Percentiles rank a stretch among this genome's conserved stretches.
Conservation (phyloP, 2,113 vertebrate genomes). For the Pangasianodon hypophthalmus region DNA sequence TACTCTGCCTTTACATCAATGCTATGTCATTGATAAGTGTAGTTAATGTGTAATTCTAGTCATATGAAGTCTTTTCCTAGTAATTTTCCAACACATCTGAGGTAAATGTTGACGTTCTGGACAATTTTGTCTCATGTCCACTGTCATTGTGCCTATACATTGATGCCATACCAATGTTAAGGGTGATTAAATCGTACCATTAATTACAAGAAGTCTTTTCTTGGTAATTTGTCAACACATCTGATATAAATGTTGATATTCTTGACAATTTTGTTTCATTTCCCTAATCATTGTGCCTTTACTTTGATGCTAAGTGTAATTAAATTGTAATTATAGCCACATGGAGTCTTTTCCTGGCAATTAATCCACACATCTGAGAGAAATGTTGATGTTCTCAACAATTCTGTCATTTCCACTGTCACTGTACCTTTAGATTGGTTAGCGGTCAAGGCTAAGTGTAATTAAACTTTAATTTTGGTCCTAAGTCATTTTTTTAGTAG, state of each 20-base stretch:
- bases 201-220: background rate
- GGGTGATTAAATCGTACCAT: too few species aligned
- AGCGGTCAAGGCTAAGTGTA: background rate
- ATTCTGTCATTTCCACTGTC: background rate
- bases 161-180: too few species aligned
- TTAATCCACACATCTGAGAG: background rate
- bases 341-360: too few species aligned
- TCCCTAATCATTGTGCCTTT: background rate
- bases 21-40: background rate
- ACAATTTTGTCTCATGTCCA: background rate
- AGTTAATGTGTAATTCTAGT: background rate
- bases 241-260: background rate
- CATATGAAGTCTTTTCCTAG: background rate
- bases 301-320: background rate
- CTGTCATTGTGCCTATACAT: too few species aligned
- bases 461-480: background rate
- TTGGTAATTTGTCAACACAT: background rate
- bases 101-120: background rate
- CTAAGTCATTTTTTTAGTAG: background rate
- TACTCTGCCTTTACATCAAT: background rate
- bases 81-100: background rate
- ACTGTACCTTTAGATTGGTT: background rate
- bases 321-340: background rate
- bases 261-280: background rate
- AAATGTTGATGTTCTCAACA: background rate